A percentile compares a stretch with the other conserved stretches of the same genome.
Evolutionary conservation across 2,797 vertebrate species (phyloP).

Genomic region (Notolepis coatsorum): DNA sequence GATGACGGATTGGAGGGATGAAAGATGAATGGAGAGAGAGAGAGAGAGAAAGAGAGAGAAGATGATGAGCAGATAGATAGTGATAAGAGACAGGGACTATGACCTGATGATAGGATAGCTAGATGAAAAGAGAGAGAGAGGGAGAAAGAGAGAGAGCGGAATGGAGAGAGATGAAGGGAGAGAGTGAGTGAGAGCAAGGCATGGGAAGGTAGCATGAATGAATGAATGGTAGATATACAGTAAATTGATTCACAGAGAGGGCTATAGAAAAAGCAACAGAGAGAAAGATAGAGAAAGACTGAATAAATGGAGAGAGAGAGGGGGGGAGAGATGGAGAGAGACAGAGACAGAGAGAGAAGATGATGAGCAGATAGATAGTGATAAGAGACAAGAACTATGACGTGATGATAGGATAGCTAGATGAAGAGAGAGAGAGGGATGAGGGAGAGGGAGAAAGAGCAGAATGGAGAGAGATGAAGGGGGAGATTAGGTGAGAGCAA

Average conservation of each 20-base stretch:
- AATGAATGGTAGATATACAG: slow-evolving; percentile 58
- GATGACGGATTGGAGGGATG: slow-evolving; percentile 9
- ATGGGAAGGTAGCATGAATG: no score
- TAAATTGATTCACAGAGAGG: slow-evolving; percentile 66
- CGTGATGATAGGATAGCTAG: slow-evolving; percentile 6
- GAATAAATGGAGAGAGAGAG: slow-evolving; percentile 31
- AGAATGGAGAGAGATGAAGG: slow-evolving; percentile 42
- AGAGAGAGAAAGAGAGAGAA: slow-evolving; percentile 23
- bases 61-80: slow-evolving; percentile 45
- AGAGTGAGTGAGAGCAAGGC: background rate
- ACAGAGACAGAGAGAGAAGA: slow-evolving; percentile 4
- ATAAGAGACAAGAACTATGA: slow-evolving; percentile 9
- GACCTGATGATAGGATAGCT: background rate
- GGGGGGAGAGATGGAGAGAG: no score
- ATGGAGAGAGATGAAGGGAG: slow-evolving; percentile 40
- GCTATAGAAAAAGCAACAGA: no score
- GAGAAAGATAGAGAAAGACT: slow-evolving; percentile 53
- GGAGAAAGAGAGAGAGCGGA: slow-evolving; percentile 52
- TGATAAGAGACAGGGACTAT: slow-evolving; percentile 28
- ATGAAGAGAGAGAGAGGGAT: slow-evolving; percentile 38
- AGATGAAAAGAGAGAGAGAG: slow-evolving; percentile 43
- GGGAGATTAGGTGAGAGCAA: background rate
- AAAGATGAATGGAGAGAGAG: background rate
- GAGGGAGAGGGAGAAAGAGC: slow-evolving; percentile 53
- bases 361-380: slow-evolving; percentile 51